phyloP scores from a whole-genome alignment of 2,113 vertebrate species.

The Scalopus aquaticus region DNA sequence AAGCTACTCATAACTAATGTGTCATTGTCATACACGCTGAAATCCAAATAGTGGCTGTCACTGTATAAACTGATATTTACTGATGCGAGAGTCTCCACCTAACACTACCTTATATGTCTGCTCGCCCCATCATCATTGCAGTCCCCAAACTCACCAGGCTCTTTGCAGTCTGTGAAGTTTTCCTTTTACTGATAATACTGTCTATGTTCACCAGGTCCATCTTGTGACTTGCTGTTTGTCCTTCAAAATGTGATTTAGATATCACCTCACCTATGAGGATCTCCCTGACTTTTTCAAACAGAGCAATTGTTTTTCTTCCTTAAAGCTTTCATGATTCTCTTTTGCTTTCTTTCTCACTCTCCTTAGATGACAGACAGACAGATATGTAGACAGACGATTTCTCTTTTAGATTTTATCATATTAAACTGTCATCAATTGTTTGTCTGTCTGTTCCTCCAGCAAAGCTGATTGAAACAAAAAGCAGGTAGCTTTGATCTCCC shows the following conservation, averaged over 20 bases:
- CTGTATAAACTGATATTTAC: background rate
- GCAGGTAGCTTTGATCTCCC: background rate
- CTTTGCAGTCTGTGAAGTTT: background rate
- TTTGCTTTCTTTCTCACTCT: no score
- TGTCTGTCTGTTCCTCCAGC: background rate
- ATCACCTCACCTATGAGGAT: background rate
- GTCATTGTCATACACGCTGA: background rate
- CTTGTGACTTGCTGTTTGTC: background rate
- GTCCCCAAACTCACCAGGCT: background rate
- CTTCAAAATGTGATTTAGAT: background rate
- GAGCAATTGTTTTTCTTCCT: background rate
- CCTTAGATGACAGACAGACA: no score
- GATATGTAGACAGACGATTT: background rate
- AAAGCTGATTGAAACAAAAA: background rate
- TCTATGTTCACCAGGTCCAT: background rate
- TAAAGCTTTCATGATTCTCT: background rate
- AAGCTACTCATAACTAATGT: background rate
- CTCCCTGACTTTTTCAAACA: background rate
- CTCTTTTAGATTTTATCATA: background rate
- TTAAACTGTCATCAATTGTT: background rate
- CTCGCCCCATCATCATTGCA: accelerated
- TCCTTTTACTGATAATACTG: background rate
- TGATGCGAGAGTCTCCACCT: background rate
- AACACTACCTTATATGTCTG: background rate
- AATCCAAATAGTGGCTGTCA: background rate